These are phyloP conservation scores for Sesamia nonagrioides DNA, from an alignment of 1,140 invertebrate genomes.

Conservation along the genomic window DNA sequence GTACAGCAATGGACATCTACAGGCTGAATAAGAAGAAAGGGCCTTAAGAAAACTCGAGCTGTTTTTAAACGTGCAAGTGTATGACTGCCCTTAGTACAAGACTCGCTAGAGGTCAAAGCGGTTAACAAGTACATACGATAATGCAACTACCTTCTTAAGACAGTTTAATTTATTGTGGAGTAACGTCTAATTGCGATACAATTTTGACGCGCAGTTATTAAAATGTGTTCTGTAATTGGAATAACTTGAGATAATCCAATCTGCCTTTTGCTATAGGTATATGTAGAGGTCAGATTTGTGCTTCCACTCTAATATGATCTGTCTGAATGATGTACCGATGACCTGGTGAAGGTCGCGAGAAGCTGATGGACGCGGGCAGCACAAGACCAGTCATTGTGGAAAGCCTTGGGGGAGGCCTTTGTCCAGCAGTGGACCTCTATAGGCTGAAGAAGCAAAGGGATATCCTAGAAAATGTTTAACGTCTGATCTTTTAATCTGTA, in stretches of 20 bases:
- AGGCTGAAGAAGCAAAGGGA: too few relatives aligned
- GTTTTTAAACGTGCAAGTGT: background rate
- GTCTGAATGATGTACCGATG: too few relatives aligned
- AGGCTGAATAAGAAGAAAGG: too few relatives aligned
- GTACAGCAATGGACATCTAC: too few relatives aligned
- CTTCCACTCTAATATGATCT: background rate
- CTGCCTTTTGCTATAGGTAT: background rate
- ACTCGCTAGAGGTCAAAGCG: constrained; percentile 12
- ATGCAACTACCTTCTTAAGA: constrained; percentile 53
- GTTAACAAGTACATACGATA: constrained; percentile 41
- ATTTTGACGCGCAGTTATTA: constrained; percentile 19
- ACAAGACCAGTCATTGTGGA: too few relatives aligned
- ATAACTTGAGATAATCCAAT: background rate
- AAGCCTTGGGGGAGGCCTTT: too few relatives aligned
- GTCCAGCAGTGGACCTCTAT: too few relatives aligned
- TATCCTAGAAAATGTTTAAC: too few relatives aligned
- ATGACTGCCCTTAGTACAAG: constrained; percentile 30
- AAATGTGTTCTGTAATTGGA: background rate
- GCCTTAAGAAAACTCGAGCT: too few relatives aligned
- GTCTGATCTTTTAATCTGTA: too few relatives aligned
- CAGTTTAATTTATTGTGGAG: constrained; percentile 57
- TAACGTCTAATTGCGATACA: constrained; percentile 32
- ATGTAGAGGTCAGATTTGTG: background rate
- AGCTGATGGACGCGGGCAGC: too few relatives aligned
- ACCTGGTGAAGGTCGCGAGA: too few relatives aligned